A percentile compares a stretch with the other conserved stretches of the same genome.
Conservation (phyloP, 2,888 invertebrate species). For the Phragmatobia fuliginosa region DNA sequence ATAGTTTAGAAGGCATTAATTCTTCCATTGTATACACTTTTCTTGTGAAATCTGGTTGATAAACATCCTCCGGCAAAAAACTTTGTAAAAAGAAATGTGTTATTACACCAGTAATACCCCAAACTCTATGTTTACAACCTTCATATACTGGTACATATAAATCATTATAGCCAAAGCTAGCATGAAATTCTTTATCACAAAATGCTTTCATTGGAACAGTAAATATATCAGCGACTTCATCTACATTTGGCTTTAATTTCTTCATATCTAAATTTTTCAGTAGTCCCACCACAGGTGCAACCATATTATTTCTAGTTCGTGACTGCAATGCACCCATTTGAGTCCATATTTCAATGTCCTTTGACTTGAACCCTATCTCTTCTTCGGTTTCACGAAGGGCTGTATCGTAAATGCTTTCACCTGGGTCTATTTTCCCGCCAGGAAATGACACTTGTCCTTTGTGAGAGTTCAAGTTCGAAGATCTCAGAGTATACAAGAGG, state of each 20-base stretch:
- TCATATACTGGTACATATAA: constrained; percentile 84
- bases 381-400: constrained; percentile 96
- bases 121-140: constrained; percentile 87
- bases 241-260: constrained; percentile 86
- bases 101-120: constrained; percentile 93
- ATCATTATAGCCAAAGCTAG: constrained; percentile 88
- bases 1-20: constrained; percentile 55
- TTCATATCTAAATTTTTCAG: constrained; percentile 81
- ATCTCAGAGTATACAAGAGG: constrained; percentile 93
- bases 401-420: constrained; percentile 88
- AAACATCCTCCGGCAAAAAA: constrained; percentile 67
- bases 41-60: constrained; percentile 65
- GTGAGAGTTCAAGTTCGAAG: constrained; percentile 90
- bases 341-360: constrained; percentile 90
- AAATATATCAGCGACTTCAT: constrained; percentile 94
- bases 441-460: constrained; percentile 95
- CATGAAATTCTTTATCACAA: constrained; percentile 86
- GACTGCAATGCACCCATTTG: constrained; percentile 67
- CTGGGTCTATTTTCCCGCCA: constrained; percentile 92
- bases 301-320: constrained; percentile 80
- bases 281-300: constrained; percentile 91
- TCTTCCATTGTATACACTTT: constrained; percentile 65
- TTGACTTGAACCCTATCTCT: constrained; percentile 91
- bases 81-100: constrained; percentile 88
- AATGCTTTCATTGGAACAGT: constrained; percentile 89